Conservation (phyloP, 2,888 invertebrate genomes). For the Cartodere bifasciata region DNA sequence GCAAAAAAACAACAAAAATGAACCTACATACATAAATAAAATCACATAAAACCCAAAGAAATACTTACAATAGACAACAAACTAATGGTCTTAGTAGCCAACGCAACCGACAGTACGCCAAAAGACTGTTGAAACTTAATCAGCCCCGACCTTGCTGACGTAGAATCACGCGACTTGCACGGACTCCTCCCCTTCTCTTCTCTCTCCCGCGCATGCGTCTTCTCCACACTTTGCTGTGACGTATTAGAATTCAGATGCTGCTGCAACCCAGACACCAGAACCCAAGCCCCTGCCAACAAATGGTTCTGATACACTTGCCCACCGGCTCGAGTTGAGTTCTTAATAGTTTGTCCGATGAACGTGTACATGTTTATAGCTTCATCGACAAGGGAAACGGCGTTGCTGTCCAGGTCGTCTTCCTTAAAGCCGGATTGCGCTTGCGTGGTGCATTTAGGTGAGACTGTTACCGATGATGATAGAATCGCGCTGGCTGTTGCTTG, state of each 20-base stretch:
- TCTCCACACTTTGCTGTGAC: constrained; percentile 13
- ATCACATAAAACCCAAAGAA: too few relatives aligned
- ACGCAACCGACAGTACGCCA: constrained; percentile 78
- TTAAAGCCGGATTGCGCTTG: constrained; percentile 28
- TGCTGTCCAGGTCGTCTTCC: constrained; percentile 69
- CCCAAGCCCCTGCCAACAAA: constrained; percentile 78
- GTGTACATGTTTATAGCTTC: constrained; percentile 79
- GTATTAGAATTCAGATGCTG: constrained; percentile 50
- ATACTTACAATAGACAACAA: too few relatives aligned
- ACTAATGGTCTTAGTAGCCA: constrained; percentile 73
- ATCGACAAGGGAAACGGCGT: constrained; percentile 73
- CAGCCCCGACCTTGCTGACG: constrained; percentile 49
- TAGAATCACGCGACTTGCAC: constrained; percentile 42
- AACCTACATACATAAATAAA: too few relatives aligned
- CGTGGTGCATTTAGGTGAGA: constrained; percentile 44
- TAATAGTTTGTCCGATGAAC: constrained; percentile 66
- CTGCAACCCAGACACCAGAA: constrained; percentile 76
- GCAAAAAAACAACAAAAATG: too few relatives aligned
- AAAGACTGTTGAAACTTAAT: constrained; percentile 77
- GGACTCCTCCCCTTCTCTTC: constrained; percentile 48
- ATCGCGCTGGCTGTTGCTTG: constrained; percentile 54
- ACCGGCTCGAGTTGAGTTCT: constrained; percentile 74
- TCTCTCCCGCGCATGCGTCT: constrained; percentile 28
- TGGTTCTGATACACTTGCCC: constrained; percentile 85
- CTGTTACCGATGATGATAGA: constrained; percentile 41